Conservation (phyloP, 2,113 vertebrate genomes). For the Oxygymnocypris stewartii region DNA sequence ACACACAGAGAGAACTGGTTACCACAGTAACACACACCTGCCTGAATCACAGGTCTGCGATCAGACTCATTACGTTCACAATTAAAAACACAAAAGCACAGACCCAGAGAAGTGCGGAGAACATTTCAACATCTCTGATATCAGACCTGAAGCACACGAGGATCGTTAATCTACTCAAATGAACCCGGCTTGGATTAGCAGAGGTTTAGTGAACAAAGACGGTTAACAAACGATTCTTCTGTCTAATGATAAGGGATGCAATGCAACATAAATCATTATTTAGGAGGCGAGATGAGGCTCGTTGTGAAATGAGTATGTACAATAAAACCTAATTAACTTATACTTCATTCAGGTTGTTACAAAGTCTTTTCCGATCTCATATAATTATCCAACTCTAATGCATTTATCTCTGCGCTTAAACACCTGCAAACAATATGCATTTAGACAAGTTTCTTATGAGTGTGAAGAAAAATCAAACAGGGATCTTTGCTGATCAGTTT, state of each 20-base stretch:
- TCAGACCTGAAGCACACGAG: background rate
- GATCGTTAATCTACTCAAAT: background rate
- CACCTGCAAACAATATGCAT: background rate
- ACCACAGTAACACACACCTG: slow-evolving; percentile 4
- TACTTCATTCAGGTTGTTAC: background rate
- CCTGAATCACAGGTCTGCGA: slow-evolving; percentile 13
- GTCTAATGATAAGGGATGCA: background rate
- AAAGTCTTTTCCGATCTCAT: background rate
- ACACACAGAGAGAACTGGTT: background rate
- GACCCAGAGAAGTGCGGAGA: background rate
- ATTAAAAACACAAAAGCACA: slow-evolving; percentile 5
- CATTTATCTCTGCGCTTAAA: slow-evolving; percentile 9
- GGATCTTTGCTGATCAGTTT: background rate
- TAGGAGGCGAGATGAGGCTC: background rate
- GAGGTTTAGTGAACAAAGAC: background rate
- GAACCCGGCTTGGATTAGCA: background rate
- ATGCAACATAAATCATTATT: background rate
- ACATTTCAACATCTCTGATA: background rate
- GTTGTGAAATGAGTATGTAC: background rate
- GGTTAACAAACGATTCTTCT: background rate
- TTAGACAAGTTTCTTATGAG: background rate
- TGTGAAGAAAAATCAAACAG: background rate
- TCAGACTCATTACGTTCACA: background rate
- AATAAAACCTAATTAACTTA: background rate
- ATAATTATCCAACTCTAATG: background rate